phyloP scores from a whole-genome alignment of 2,797 vertebrate species.

The Myiotriccus ornatus region DNA sequence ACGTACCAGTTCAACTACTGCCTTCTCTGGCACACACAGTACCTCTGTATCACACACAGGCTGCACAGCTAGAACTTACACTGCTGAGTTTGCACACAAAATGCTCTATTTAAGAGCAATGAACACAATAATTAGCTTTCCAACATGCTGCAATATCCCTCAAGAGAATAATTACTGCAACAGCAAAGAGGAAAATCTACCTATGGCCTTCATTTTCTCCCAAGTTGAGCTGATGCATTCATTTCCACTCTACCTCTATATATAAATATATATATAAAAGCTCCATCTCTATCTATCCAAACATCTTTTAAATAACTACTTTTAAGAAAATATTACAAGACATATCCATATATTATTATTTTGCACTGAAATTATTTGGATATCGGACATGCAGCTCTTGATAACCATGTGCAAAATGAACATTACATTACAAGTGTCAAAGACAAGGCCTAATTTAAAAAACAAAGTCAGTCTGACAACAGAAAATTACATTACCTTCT shows the following conservation, averaged over 20 bases:
- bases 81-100: not conserved
- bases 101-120: not conserved
- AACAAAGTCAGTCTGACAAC: not conserved
- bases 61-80: not conserved
- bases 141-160: not conserved
- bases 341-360: not conserved
- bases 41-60: not conserved
- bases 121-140: not conserved
- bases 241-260: not conserved
- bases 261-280: no score
- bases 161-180: not conserved
- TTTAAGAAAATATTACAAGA: not conserved
- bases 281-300: no score
- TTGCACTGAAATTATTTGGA: not conserved
- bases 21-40: not conserved
- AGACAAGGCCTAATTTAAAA: not conserved
- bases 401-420: not conserved
- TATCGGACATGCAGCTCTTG: not conserved
- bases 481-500: constrained; percentile 81
- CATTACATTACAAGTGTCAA: not conserved
- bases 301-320: not conserved
- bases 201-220: not conserved
- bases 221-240: not conserved
- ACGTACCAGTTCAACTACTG: not conserved
- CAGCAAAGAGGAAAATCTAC: not conserved